A percentile compares a stretch with the other conserved stretches of the same genome.
Evolutionary conservation across 2,113 vertebrate species (phyloP).

Genomic region (Heteronetta atricapilla): DNA sequence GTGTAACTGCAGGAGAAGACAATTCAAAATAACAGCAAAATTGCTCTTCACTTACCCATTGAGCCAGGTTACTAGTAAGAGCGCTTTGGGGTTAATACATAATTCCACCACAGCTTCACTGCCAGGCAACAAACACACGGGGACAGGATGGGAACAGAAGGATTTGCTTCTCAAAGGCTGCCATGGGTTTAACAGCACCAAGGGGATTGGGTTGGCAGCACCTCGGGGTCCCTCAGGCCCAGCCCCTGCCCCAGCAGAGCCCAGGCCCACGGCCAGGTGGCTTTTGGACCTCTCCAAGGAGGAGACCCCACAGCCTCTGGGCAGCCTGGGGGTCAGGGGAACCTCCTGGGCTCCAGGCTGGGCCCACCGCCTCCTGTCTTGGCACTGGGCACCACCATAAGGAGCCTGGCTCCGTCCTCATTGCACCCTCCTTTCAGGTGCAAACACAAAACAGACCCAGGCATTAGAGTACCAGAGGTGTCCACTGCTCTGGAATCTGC

Average conservation of each 20-base stretch:
- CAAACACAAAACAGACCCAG: neutral
- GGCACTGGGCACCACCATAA: no score
- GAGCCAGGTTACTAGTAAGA: slow-evolving; percentile 4
- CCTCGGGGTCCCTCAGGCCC: neutral
- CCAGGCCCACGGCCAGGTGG: neutral
- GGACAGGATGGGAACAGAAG: neutral
- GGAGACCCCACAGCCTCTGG: neutral
- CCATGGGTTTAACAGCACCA: neutral
- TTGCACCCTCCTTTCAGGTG: no score
- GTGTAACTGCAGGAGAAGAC: neutral
- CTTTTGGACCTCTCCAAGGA: neutral
- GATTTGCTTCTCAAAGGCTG: neutral
- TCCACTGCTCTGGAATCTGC: neutral
- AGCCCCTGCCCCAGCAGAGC: neutral
- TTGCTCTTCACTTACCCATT: slow-evolving; percentile 27
- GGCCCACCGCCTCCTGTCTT: no score
- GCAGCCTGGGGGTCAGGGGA: neutral
- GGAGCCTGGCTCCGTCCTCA: no score
- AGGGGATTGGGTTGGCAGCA: neutral
- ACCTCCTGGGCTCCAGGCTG: no score
- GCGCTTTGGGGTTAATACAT: neutral
- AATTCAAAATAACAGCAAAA: slow-evolving; percentile 63
- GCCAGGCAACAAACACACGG: neutral
- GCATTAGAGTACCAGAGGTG: neutral
- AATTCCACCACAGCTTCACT: neutral